A percentile compares a stretch with the other conserved stretches of the same genome.
phyloP scores from a whole-genome alignment of 2,888 invertebrate genomes.

The Scrobipalpa costella region DNA sequence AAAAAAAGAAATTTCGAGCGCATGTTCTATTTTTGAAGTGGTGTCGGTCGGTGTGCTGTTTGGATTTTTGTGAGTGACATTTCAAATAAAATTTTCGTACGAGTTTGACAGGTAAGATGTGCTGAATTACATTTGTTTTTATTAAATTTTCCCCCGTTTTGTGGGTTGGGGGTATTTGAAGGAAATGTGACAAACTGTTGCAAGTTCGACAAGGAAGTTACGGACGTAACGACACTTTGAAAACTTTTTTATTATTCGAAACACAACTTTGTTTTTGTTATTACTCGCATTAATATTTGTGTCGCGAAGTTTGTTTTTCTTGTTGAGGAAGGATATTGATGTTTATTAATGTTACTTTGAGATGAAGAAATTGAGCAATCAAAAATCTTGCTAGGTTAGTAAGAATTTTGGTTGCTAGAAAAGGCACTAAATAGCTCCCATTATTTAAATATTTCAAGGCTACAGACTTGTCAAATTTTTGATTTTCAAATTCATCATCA shows the following conservation, averaged over 20 bases:
- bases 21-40: conserved; percentile 9
- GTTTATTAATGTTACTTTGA: too few relatives aligned
- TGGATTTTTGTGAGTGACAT: conserved; percentile 17
- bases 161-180: neutral
- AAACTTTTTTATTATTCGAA: conserved; percentile 10
- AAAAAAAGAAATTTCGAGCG: neutral
- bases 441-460: too few relatives aligned
- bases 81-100: neutral
- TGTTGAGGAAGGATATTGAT: neutral
- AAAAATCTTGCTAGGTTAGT: too few relatives aligned
- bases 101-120: conserved; percentile 11
- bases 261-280: conserved; percentile 1
- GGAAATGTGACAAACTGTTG: neutral
- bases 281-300: neutral
- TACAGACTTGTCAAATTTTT: too few relatives aligned
- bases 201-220: neutral
- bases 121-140: conserved; percentile 10
- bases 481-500: too few relatives aligned
- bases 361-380: too few relatives aligned
- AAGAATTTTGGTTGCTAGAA: too few relatives aligned
- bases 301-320: neutral
- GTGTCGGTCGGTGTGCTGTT: conserved; percentile 12
- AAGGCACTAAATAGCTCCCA: too few relatives aligned
- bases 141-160: conserved; percentile 7
- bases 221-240: neutral